Base-by-base conservation (phyloP, 2,113 vertebrate genomes). In the Lonchura striata region DNA sequence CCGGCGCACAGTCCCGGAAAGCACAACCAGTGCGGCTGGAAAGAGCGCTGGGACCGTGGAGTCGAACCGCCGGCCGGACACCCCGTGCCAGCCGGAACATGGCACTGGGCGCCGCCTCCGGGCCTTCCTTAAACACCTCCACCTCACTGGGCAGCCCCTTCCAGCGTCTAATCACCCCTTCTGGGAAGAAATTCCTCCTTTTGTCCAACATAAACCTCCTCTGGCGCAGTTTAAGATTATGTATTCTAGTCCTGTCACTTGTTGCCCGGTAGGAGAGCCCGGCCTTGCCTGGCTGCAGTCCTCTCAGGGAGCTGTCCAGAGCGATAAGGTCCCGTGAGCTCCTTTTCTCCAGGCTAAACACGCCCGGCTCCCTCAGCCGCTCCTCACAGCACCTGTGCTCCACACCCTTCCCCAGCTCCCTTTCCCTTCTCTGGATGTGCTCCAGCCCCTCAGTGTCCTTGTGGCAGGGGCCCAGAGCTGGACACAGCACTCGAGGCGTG, bases 1-100 rank as follows among this genome's bases (percentile, higher is more conserved):
- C 6, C 6, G 10, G n/a, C 28, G 0, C 18, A 0, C 6, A 2
- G n/a, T 15, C 13, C 11, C 16, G 0, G 35, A 4, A 6, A 9
- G 0, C 41, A 0, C 15, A 8, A 2, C 16, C 15, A 0, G 15
- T 6, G 20, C 13, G 10, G 7, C 2, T 18, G 31, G 41, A 12
- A 31, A 25, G 13, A 17, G 14, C 8, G 37, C 31, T 8, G 76
- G 2, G 12, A 5, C 9, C 31, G 2, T 6, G 8, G 15, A 9
- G 24, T 33, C 9, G 37, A 4, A 0, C 15, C 37, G 30, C 19
- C 17, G 33, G 7, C 8, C 23, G 23, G n/a, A 1, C 60, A 3
- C 15, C 33, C 27, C 13, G 10, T 46, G 37, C 17, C 33, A 17
- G 33, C 44, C 8, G 13, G 37, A n/a, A 15, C 46, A 1, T 6